Conservation (phyloP, 1,140 invertebrate genomes). For the Ceratina australensis region DNA sequence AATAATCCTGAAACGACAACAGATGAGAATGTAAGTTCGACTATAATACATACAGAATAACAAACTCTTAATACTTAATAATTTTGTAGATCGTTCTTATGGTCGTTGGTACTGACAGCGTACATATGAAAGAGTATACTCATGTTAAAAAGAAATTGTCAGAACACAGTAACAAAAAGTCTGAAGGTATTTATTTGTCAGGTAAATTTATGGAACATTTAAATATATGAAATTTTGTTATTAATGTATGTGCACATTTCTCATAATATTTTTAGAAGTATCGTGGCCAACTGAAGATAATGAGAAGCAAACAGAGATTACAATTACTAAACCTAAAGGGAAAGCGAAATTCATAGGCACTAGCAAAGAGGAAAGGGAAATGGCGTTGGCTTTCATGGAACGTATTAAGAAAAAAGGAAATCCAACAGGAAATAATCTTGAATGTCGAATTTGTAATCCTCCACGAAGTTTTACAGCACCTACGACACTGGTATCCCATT, state of each 20-base stretch:
- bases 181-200: slow-evolving; percentile 35
- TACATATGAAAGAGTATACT: slow-evolving; percentile 75
- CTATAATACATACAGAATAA: neutral
- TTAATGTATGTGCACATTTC: neutral
- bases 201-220: slow-evolving; percentile 30
- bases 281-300: slow-evolving; percentile 49
- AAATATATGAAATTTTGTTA: slow-evolving; percentile 16
- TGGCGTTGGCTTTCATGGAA: slow-evolving; percentile 79
- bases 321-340: slow-evolving; percentile 77
- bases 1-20: slow-evolving; percentile 64
- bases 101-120: slow-evolving; percentile 75
- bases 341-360: slow-evolving; percentile 81
- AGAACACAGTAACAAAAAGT: slow-evolving; percentile 45
- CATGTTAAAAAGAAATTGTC: slow-evolving; percentile 65
- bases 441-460: slow-evolving; percentile 83
- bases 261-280: slow-evolving; percentile 27
- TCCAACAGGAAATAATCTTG: slow-evolving; percentile 78
- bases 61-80: slow-evolving; percentile 24
- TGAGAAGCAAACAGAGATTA: slow-evolving; percentile 52
- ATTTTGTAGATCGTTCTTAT: slow-evolving; percentile 77
- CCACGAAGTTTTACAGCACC: slow-evolving; percentile 84
- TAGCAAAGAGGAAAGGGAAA: slow-evolving; percentile 79
- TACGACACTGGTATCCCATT: slow-evolving; percentile 84
- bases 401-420: slow-evolving; percentile 78
- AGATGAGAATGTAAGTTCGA: slow-evolving; percentile 71